Percentiles rank a stretch among this genome's conserved stretches.
phyloP scores from a whole-genome alignment of 1,140 invertebrate species.

The Drosophila athabasca region DNA sequence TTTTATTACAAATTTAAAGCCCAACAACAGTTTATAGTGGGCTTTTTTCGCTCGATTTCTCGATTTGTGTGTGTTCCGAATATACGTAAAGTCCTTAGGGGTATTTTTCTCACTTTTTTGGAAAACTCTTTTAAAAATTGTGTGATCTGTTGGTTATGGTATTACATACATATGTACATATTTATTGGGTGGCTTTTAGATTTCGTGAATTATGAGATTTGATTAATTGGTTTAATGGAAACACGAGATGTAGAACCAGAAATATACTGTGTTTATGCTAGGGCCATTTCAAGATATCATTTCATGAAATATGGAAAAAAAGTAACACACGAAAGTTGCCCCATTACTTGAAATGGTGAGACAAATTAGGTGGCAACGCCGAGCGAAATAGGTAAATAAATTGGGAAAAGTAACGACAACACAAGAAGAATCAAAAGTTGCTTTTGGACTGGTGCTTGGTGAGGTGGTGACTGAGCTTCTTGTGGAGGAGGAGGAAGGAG shows the following conservation, averaged over 20 bases:
- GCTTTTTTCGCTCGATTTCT: constrained; percentile 9
- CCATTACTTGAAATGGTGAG: too few species aligned
- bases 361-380: too few species aligned
- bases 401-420: too few species aligned
- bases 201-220: constrained; percentile 30
- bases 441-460: too few species aligned
- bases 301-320: too few species aligned
- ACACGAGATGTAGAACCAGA: neutral
- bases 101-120: constrained; percentile 16
- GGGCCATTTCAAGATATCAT: too few species aligned
- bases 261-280: too few species aligned
- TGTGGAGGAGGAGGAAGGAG: too few species aligned
- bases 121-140: constrained; percentile 21
- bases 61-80: constrained; percentile 4
- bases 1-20: constrained; percentile 65
- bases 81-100: neutral
- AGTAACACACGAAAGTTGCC: too few species aligned
- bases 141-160: constrained; percentile 55
- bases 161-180: constrained; percentile 6
- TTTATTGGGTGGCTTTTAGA: constrained; percentile 46
- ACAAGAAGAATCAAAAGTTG: too few species aligned
- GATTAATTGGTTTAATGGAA: constrained; percentile 53
- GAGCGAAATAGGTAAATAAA: too few species aligned
- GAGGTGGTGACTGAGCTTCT: too few species aligned
- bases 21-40: constrained; percentile 31